phyloP scores from a whole-genome alignment of 2,113 vertebrate species.

The Chrysemys picta region DNA sequence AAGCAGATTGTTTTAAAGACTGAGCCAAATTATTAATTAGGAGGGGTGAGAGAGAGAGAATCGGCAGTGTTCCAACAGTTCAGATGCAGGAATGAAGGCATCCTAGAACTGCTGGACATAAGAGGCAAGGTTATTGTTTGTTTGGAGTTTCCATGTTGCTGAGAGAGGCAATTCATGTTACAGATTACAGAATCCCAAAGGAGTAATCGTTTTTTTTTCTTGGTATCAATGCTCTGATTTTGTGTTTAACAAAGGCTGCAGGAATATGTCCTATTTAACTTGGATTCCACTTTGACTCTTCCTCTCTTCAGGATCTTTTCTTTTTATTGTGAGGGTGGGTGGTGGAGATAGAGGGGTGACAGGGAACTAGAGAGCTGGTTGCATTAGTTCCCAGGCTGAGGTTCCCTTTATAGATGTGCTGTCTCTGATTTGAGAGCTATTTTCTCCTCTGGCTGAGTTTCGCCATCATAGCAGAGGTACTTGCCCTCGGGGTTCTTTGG shows the following conservation, averaged over 20 bases:
- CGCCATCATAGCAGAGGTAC: neutral
- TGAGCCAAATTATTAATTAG: neutral
- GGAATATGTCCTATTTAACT: neutral
- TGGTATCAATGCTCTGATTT: neutral
- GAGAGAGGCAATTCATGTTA: neutral
- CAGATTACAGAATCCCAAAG: neutral
- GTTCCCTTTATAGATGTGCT: neutral
- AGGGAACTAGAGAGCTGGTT: neutral
- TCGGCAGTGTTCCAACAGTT: neutral
- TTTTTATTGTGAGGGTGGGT: neutral
- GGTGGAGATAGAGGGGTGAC: neutral
- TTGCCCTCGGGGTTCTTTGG: neutral
- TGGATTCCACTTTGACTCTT: neutral
- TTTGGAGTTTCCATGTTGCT: neutral
- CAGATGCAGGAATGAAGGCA: neutral
- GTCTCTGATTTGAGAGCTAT: neutral
- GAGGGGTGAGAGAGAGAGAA: neutral
- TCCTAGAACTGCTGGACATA: neutral
- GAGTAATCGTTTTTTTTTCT: neutral
- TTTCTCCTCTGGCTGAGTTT: slow-evolving; percentile 18
- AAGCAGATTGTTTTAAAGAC: neutral
- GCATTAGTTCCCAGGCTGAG: neutral
- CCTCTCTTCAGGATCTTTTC: neutral
- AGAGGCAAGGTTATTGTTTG: neutral
- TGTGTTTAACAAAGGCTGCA: neutral